Evolutionary conservation across 1,140 invertebrate species (phyloP).

Genomic region (Drosophila yakuba): DNA sequence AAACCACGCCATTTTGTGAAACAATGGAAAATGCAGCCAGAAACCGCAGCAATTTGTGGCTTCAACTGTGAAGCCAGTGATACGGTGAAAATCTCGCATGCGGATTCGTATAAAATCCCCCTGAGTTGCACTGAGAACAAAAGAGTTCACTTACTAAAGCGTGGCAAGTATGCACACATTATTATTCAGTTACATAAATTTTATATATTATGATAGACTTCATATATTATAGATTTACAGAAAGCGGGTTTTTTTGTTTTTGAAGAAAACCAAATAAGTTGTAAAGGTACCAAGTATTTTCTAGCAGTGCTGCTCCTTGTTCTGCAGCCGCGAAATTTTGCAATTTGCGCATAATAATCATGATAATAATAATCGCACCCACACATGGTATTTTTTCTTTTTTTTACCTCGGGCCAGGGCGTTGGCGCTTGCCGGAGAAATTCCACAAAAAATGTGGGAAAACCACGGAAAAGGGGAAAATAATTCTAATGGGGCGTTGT

Average conservation of each 20-base stretch:
- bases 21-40: slow-evolving; percentile 76
- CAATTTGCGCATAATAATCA: slow-evolving; percentile 80
- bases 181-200: too few relatives aligned
- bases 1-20: slow-evolving; percentile 72
- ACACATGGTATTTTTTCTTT: slow-evolving; percentile 22
- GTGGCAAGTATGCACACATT: neutral
- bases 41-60: slow-evolving; percentile 77
- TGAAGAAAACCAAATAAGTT: too few relatives aligned
- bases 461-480: slow-evolving; percentile 30
- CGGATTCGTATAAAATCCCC: neutral
- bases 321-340: slow-evolving; percentile 67
- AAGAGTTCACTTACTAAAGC: too few relatives aligned
- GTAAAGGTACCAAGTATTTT: neutral
- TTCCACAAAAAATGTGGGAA: slow-evolving; percentile 32
- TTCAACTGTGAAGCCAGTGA: slow-evolving; percentile 33
- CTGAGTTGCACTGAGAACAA: neutral
- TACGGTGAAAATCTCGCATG: slow-evolving; percentile 21
- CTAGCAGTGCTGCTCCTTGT: slow-evolving; percentile 15
- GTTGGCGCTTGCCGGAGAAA: slow-evolving; percentile 55
- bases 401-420: slow-evolving; percentile 64
- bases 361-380: slow-evolving; percentile 77
- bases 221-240: too few relatives aligned
- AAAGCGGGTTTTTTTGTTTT: too few relatives aligned
- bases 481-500: slow-evolving; percentile 38
- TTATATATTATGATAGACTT: too few relatives aligned